These are phyloP conservation scores for Bombus confusus DNA, from an alignment of 1,140 invertebrate species.

Conservation along the genomic window DNA sequence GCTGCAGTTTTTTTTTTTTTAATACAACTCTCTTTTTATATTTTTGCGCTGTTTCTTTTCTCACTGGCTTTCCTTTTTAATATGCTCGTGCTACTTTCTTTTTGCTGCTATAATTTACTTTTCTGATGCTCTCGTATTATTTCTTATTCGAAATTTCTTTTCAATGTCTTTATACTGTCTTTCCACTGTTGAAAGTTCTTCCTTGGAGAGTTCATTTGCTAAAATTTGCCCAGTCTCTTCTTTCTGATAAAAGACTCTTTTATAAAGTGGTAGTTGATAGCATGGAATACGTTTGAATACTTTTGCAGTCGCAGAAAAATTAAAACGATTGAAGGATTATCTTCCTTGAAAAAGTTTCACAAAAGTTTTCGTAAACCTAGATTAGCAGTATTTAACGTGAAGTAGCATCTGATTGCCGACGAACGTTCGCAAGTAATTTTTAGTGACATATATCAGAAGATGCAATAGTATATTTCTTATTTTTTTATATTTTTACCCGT, in stretches of 20 bases:
- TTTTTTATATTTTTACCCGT: background rate
- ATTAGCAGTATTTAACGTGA: too few relatives aligned
- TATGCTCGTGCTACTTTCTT: background rate
- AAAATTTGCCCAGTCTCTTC: background rate
- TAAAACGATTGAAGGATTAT: too few relatives aligned
- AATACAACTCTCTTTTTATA: background rate
- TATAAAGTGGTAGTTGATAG: background rate
- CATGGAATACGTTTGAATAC: background rate
- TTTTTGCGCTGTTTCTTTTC: too few relatives aligned
- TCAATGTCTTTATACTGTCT: background rate
- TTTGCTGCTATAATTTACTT: background rate
- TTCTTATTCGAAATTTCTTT: background rate
- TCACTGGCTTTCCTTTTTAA: background rate
- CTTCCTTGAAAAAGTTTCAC: background rate
- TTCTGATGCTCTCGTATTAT: background rate
- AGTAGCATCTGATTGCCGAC: background rate
- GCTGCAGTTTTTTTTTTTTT: too few relatives aligned
- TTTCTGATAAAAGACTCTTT: background rate
- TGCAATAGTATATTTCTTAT: background rate
- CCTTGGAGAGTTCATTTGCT: background rate
- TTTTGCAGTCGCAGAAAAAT: background rate
- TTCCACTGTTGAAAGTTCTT: background rate
- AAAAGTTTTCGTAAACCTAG: too few relatives aligned
- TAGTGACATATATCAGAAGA: background rate
- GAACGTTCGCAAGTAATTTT: background rate